A percentile compares a stretch with the other conserved stretches of the same genome.
phyloP scores from a whole-genome alignment of 2,797 vertebrate species.

The Sorex maritimensis region DNA sequence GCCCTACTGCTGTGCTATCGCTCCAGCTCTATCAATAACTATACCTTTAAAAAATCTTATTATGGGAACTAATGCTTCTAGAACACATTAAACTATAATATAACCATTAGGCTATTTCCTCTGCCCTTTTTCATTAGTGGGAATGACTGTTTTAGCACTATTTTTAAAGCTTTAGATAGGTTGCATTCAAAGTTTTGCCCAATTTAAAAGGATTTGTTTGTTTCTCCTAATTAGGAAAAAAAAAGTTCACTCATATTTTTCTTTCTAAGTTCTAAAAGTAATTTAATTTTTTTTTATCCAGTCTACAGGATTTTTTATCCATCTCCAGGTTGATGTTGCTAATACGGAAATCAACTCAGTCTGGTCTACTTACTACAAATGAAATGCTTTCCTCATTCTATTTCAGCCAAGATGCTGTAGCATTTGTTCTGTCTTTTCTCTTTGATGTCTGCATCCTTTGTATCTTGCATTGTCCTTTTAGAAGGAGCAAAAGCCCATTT shows the following conservation, averaged over 20 bases:
- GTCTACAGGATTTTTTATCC: too few relatives aligned
- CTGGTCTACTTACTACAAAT: neutral
- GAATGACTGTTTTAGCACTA: neutral
- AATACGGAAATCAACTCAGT: neutral
- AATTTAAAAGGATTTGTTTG: neutral
- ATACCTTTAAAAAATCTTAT: neutral
- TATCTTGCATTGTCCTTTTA: neutral
- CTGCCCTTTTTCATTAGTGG: neutral
- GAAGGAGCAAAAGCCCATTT: neutral
- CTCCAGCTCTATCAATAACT: neutral
- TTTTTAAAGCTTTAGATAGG: neutral
- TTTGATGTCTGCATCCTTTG: neutral
- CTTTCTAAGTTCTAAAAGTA: slow-evolving; percentile 8
- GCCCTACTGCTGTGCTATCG: too few relatives aligned
- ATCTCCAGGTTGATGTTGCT: neutral
- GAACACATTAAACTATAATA: neutral
- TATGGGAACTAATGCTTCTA: neutral
- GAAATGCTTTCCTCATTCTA: neutral
- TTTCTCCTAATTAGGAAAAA: slow-evolving; percentile 9
- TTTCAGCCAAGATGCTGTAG: neutral
- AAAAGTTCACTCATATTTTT: neutral
- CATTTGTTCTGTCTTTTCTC: neutral
- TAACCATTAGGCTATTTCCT: neutral
- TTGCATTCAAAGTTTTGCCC: neutral
- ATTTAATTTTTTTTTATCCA: neutral